Percentiles rank a stretch among this genome's conserved stretches.
phyloP scores from a whole-genome alignment of 64 coral and sea anemone species.

The Stylophora pistillata region DNA sequence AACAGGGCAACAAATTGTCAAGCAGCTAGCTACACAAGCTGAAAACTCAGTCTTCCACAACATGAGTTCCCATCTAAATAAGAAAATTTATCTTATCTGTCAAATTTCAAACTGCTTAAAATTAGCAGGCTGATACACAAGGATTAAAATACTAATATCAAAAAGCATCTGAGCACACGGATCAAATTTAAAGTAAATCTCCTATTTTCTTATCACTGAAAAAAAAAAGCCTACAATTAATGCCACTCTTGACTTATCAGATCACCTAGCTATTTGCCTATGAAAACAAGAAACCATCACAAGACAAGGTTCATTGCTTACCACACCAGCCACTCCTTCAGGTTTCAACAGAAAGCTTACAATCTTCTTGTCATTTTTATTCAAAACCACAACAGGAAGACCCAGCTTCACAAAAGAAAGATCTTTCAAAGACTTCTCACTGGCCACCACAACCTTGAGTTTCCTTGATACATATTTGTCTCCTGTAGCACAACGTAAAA shows the following conservation, averaged over 20 bases:
- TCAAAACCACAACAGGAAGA: slow-evolving; percentile 65
- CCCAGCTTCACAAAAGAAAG: slow-evolving; percentile 62
- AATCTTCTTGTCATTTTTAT: slow-evolving; percentile 81
- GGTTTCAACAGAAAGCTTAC: slow-evolving; percentile 82
- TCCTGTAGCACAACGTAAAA: slow-evolving; percentile 84
- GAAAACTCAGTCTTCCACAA: slow-evolving; percentile 20
- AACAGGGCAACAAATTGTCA: neutral
- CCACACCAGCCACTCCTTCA: slow-evolving; percentile 40
- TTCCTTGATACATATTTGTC: slow-evolving; percentile 68
- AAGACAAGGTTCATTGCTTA: slow-evolving; percentile 1
- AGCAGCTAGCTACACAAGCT: neutral
- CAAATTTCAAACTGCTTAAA: neutral
- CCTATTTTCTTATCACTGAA: too few relatives aligned
- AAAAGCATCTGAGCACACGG: neutral
- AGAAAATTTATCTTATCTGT: neutral
- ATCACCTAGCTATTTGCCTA: neutral
- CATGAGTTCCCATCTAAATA: slow-evolving; percentile 20
- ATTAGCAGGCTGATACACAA: neutral
- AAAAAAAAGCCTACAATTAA: too few relatives aligned
- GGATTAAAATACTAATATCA: too few relatives aligned
- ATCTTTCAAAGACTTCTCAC: slow-evolving; percentile 70
- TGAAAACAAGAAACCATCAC: neutral
- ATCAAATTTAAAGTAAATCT: neutral
- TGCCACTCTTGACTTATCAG: too few relatives aligned
- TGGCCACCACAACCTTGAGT: slow-evolving; percentile 82